Conservation (phyloP, 2,888 invertebrate species). For the Rhopalosiphum nymphaeae region DNA sequence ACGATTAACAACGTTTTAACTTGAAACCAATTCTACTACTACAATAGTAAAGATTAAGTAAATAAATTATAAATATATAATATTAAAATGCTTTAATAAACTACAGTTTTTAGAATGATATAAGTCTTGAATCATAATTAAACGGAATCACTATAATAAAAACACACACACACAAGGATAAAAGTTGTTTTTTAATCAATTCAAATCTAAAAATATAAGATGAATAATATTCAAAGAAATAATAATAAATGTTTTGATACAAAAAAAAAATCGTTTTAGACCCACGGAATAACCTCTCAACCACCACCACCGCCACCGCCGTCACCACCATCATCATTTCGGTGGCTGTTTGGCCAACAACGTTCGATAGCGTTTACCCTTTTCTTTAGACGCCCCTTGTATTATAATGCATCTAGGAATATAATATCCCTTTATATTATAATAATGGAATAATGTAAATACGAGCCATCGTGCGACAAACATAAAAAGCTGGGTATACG, state of each 20-base stretch:
- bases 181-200: conserved; percentile 18
- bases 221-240: conserved; percentile 5
- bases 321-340: neutral
- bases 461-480: neutral
- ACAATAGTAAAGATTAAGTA: neutral
- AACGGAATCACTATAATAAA: neutral
- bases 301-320: neutral
- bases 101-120: neutral
- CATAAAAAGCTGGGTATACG: neutral
- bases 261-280: conserved; percentile 7
- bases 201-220: neutral
- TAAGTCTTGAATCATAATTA: neutral
- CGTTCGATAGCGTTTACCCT: conserved; percentile 26
- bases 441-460: conserved; percentile 34
- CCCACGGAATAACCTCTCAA: neutral
- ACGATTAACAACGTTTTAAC: neutral
- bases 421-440: conserved; percentile 24
- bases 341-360: neutral
- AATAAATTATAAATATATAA: neutral
- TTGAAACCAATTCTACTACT: neutral
- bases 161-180: neutral
- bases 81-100: neutral
- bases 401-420: conserved; percentile 28
- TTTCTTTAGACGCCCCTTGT: neutral
- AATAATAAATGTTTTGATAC: neutral